These are phyloP conservation scores for Chirona hameri DNA, from an alignment of 2,888 invertebrate genomes.

Conservation along the genomic window DNA sequence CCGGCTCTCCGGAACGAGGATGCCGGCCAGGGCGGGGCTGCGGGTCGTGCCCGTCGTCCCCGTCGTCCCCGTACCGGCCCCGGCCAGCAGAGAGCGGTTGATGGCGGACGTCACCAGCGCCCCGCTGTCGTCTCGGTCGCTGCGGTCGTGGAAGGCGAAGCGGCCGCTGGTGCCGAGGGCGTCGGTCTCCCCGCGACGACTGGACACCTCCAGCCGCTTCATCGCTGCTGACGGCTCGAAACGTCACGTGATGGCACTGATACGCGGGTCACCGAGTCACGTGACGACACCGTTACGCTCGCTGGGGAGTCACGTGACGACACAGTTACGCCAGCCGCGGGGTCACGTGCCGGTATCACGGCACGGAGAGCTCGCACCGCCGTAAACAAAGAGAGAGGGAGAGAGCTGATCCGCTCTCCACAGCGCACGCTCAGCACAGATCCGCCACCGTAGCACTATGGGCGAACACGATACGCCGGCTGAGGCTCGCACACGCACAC, in stretches of 20 bases:
- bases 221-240: neutral
- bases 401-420: no score
- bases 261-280: neutral
- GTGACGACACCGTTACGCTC: neutral
- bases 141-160: slow-evolving; percentile 11
- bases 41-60: slow-evolving; percentile 30
- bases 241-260: slow-evolving; percentile 33
- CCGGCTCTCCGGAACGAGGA: neutral
- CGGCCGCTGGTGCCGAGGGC: slow-evolving; percentile 44
- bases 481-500: no score
- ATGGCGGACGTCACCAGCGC: neutral
- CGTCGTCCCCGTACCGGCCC: no score
- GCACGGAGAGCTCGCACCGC: neutral
- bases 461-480: no score
- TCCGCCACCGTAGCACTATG: no score
- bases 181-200: slow-evolving; percentile 41
- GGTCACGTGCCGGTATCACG: neutral
- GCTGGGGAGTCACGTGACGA: no score
- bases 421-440: no score
- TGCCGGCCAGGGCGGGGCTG: slow-evolving; percentile 29
- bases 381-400: neutral
- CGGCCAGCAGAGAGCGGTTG: neutral
- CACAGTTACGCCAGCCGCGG: neutral
- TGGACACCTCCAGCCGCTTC: neutral
- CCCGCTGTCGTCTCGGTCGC: neutral